phyloP scores from a whole-genome alignment of 2,797 vertebrate genomes.

The Hypotaenidia okinawae region DNA sequence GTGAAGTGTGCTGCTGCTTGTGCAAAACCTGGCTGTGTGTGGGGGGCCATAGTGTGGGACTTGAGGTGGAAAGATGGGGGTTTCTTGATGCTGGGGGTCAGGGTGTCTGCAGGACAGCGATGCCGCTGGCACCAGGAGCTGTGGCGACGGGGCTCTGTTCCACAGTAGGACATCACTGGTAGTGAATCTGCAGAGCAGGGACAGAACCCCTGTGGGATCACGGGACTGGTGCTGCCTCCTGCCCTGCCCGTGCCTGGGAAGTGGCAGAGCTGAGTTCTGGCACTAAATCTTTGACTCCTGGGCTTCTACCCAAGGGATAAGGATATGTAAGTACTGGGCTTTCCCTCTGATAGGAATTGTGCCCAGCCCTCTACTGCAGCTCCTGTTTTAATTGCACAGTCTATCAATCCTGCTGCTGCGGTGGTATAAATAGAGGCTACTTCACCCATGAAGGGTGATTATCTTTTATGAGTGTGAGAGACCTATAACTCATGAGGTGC shows the following conservation, averaged over 20 bases:
- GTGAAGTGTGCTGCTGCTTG: too few species aligned
- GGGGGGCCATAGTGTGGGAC: not conserved
- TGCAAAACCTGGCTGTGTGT: too few species aligned
- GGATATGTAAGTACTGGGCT: not conserved
- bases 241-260: not conserved
- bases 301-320: not conserved
- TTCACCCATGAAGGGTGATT: conserved; percentile 79
- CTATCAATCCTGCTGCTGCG: conserved; percentile 58
- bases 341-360: not conserved
- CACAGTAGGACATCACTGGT: rapidly evolving
- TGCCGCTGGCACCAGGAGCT: rapidly evolving
- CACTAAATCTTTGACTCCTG: not conserved
- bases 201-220: rapidly evolving
- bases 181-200: not conserved
- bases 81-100: not conserved
- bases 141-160: not conserved
- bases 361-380: conserved; percentile 40
- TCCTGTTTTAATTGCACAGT: conserved; percentile 66
- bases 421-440: conserved; percentile 65
- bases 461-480: conserved; percentile 70
- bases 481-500: conserved; percentile 68
- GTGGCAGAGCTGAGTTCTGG: not conserved
- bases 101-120: not conserved
- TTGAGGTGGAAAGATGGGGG: not conserved
- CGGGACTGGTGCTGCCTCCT: not conserved